Percentiles rank a stretch among this genome's conserved stretches.
Evolutionary conservation across 2,113 vertebrate genomes (phyloP).

Genomic region (Lontra canadensis): DNA sequence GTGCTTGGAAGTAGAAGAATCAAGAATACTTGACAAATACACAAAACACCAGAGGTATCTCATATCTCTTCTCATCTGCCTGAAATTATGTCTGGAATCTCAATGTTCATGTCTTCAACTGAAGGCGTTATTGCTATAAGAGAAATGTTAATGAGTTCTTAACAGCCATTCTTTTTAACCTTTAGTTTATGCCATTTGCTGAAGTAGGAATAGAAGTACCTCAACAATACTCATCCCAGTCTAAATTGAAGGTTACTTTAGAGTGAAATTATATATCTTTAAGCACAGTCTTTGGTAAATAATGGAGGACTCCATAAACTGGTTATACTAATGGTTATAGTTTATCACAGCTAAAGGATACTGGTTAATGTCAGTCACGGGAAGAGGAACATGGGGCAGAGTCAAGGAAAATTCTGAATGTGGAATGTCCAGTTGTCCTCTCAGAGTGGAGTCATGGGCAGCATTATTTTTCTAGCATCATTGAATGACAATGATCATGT

Average conservation of each 20-base stretch:
- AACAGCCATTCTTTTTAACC: background rate
- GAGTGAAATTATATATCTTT: background rate
- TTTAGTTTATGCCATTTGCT: background rate
- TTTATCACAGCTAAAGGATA: background rate
- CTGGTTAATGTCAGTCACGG: background rate
- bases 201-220: background rate
- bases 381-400: background rate
- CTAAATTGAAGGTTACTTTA: background rate
- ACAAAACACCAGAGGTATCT: background rate
- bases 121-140: background rate
- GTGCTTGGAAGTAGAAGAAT: background rate
- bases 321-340: background rate
- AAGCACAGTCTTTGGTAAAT: background rate
- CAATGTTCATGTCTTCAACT: background rate
- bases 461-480: background rate
- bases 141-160: background rate
- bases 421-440: background rate
- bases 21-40: background rate
- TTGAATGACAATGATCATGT: background rate
- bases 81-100: background rate
- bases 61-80: background rate
- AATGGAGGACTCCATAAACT: background rate
- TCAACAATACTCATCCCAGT: background rate
- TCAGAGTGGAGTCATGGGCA: background rate
- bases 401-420: background rate